Conservation (phyloP, 2,113 vertebrate genomes). For the Halcyon senegalensis region DNA sequence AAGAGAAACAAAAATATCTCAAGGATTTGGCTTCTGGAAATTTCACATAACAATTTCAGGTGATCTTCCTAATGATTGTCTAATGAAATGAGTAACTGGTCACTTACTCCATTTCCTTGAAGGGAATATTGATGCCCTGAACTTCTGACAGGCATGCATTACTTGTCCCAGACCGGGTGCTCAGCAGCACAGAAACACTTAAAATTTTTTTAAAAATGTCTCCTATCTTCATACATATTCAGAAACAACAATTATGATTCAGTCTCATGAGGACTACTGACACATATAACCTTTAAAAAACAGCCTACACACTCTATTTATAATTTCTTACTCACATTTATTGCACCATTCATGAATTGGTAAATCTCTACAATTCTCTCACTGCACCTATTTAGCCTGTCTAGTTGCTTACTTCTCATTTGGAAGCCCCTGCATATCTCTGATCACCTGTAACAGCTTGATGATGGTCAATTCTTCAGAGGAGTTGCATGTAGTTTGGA, state of each 20-base stretch:
- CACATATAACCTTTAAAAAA: not conserved
- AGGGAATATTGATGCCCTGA: not conserved
- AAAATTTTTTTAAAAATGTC: not conserved
- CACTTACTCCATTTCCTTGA: not conserved
- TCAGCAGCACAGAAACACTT: not conserved
- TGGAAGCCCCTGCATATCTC: not conserved
- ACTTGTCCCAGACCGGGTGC: not conserved
- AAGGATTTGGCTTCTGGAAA: not conserved
- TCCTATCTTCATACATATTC: not conserved
- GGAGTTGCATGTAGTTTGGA: not conserved
- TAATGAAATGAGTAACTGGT: not conserved
- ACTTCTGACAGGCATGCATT: fast-evolving
- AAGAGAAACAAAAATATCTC: not conserved
- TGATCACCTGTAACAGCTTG: not conserved
- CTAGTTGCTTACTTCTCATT: not conserved
- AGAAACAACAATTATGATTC: not conserved
- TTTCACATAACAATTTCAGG: not conserved
- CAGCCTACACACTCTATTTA: not conserved
- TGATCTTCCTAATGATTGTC: not conserved
- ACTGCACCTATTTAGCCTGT: not conserved
- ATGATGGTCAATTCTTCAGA: not conserved
- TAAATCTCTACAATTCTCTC: not conserved
- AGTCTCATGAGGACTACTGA: not conserved
- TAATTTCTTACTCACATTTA: not conserved
- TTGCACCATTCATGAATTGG: not conserved